Base-by-base conservation (phyloP, 2,888 invertebrate genomes). In the Drepanosiphum platanoidis region DNA sequence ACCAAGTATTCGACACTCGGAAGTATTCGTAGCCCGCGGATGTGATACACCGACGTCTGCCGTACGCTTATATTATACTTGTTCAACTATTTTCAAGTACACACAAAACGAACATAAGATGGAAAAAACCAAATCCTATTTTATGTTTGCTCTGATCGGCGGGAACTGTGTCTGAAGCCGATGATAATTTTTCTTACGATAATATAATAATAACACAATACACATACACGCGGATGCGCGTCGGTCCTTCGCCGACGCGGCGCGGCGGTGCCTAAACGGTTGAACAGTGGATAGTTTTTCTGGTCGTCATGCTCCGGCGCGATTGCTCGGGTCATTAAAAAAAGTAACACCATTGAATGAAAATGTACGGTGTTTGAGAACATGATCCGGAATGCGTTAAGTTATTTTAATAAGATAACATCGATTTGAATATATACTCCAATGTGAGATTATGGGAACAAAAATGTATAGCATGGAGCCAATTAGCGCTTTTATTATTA, bases 301-400 rank as follows among this genome's bases (percentile, higher is more conserved):
- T 82, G 81, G 81, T 61, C 81, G 81, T 82, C 81, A 82, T 72
- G 81, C 58, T 82, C 42, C 8, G 81, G 81, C 81, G 81, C 81
- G 32, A 82, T 72, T 61, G 81, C 39, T 82, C 9, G 81, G 81
- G 39, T 72, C 81, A 72, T 82, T 82, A 82, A 72, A 72, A 81
- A 61, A 82, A 66, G 66, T 74, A 83, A 83, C 83, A 66, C 74
- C 74, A 75, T 83, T 75, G 74, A 83, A 83, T 72, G 74, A 66
- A 75, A 66, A 61, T 27, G 39, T 22, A 66, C 66, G 34, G 83
- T 52, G 83, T 83, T 83, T 83, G 74, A 83, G 74, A 83, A 83
- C 83, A 83, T 83, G 83, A 83, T 83, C 83, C 83, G 83, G 83
- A 83, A 83, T 75, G 83, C 74, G 83, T 83, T 83, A 83, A 83